Evolutionary conservation across 2,888 invertebrate species (phyloP).

Genomic region (Amphimallon solstitiale): DNA sequence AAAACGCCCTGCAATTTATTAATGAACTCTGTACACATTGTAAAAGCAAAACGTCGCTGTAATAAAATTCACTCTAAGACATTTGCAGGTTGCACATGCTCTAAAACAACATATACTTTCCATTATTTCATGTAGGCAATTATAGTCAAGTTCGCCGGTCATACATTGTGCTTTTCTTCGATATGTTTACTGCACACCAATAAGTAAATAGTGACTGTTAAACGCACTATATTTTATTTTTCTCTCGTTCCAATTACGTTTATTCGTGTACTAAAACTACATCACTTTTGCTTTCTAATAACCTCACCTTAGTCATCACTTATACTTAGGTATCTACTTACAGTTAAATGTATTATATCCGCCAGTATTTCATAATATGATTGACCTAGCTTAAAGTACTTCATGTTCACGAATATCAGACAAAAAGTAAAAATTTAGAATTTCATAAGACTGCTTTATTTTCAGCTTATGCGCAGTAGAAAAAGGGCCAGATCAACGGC

Average conservation of each 20-base stretch:
- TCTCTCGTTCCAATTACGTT: constrained; percentile 33
- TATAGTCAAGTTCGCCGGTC: constrained; percentile 29
- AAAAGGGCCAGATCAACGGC: too few species aligned
- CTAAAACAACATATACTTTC: constrained; percentile 14
- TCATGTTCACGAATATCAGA: too few species aligned
- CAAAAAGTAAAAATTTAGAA: too few species aligned
- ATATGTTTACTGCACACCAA: constrained; percentile 18
- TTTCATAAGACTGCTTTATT: too few species aligned
- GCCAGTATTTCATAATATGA: too few species aligned
- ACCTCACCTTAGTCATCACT: constrained; percentile 33
- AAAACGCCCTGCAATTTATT: constrained; percentile 6
- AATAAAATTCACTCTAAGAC: constrained; percentile 22
- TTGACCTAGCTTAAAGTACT: too few species aligned
- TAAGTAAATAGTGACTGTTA: constrained; percentile 18
- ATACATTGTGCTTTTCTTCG: constrained; percentile 28
- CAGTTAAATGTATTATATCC: background rate
- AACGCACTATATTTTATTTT: constrained; percentile 30
- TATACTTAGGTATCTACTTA: constrained; percentile 18
- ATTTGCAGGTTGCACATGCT: constrained; percentile 24
- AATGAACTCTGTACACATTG: constrained; percentile 19
- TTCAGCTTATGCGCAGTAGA: too few species aligned
- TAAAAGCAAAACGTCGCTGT: constrained; percentile 22
- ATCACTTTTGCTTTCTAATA: constrained; percentile 32
- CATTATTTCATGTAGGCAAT: constrained; percentile 29
- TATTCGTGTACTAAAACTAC: constrained; percentile 31